A percentile compares a stretch with the other conserved stretches of the same genome.
Conservation (phyloP, 2,113 vertebrate species). For the Argyrosomus japonicus region DNA sequence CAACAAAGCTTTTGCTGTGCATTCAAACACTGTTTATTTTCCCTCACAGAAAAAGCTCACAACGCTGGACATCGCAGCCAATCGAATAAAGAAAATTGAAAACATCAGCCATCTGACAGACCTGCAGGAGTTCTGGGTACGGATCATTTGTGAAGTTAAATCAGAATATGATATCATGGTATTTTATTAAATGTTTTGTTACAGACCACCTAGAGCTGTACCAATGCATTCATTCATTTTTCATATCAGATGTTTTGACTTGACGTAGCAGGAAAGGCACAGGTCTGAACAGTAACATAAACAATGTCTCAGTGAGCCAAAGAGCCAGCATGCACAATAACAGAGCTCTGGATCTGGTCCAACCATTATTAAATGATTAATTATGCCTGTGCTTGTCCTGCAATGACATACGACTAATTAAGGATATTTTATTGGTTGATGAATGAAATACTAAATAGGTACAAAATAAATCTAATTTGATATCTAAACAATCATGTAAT, state of each 20-base stretch:
- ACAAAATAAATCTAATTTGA: too few species aligned
- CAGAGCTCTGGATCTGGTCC: not conserved
- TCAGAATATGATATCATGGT: not conserved
- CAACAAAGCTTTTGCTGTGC: not conserved
- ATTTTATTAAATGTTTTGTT: not conserved
- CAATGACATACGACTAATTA: not conserved
- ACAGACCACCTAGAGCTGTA: not conserved
- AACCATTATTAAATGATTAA: not conserved
- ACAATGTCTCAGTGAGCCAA: not conserved
- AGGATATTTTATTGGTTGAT: too few species aligned
- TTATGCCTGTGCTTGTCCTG: not conserved
- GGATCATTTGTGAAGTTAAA: constrained; percentile 3
- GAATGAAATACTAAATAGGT: too few species aligned
- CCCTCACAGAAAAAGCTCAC: constrained; percentile 94
- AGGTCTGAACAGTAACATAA: not conserved
- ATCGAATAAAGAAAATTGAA: constrained; percentile 97
- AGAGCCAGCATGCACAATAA: not conserved
- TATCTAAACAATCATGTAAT: too few species aligned
- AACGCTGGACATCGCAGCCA: constrained; percentile 96
- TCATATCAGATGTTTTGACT: not conserved
- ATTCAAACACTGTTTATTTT: constrained; percentile 20
- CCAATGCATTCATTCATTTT: not conserved
- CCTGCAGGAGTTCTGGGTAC: constrained; percentile 99
- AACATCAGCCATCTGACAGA: constrained; percentile 95
- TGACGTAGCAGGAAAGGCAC: not conserved